Evolutionary conservation across 1,140 invertebrate genomes (phyloP).

Genomic region (Drosophila nebulosa): DNA sequence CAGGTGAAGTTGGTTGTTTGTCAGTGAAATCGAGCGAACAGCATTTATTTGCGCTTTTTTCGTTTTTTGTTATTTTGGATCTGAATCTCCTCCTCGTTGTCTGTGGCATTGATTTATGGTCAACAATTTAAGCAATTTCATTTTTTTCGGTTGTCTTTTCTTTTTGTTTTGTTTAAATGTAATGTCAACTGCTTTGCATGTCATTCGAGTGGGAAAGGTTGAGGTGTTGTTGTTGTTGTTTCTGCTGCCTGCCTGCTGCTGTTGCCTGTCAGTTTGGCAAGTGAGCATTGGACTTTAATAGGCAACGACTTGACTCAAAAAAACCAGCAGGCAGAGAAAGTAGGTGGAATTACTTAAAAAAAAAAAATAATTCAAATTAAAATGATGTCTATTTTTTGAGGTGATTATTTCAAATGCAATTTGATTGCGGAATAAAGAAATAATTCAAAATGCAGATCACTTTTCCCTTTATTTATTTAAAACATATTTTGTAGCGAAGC

Average conservation of each 20-base stretch:
- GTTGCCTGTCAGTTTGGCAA: slow-evolving; percentile 40
- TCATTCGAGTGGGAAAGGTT: slow-evolving; percentile 46
- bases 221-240: slow-evolving; percentile 37
- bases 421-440: too few species aligned
- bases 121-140: slow-evolving; percentile 73
- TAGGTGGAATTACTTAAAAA: neutral
- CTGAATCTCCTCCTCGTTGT: slow-evolving; percentile 50
- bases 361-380: neutral
- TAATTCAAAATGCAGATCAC: too few species aligned
- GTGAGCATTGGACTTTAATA: slow-evolving; percentile 33
- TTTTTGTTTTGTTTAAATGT: slow-evolving; percentile 42
- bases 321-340: slow-evolving; percentile 34
- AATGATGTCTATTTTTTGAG: neutral
- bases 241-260: neutral
- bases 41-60: slow-evolving; percentile 41
- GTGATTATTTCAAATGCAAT: too few species aligned
- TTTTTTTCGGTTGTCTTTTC: slow-evolving; percentile 57
- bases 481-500: too few species aligned
- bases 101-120: slow-evolving; percentile 60
- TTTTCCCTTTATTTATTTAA: too few species aligned
- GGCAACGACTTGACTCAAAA: slow-evolving; percentile 44
- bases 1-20: slow-evolving; percentile 65
- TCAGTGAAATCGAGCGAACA: slow-evolving; percentile 74
- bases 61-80: slow-evolving; percentile 23
- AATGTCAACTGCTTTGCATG: slow-evolving; percentile 76